Percentiles rank a stretch among this genome's conserved stretches.
Conservation (phyloP, 1,140 invertebrate genomes). For the Brachionus angularis region DNA sequence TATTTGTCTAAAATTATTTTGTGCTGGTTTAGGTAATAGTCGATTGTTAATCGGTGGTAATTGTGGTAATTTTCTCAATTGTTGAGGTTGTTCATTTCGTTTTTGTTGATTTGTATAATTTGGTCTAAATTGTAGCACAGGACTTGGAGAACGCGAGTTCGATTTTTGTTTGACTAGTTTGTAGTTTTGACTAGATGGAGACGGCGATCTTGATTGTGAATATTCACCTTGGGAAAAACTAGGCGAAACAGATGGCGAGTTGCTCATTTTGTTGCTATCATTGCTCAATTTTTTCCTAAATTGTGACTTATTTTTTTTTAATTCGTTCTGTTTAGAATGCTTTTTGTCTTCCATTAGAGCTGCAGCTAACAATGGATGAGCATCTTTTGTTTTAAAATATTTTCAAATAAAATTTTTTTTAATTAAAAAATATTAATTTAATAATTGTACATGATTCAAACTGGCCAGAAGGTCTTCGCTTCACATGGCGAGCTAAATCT, state of each 20-base stretch:
- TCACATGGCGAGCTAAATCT: slow-evolving; percentile 22
- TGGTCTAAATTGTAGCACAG: background rate
- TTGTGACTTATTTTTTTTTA: background rate
- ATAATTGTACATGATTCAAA: slow-evolving; percentile 12
- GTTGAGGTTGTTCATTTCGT: background rate
- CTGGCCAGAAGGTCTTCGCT: slow-evolving; percentile 27
- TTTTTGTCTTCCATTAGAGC: slow-evolving; percentile 40
- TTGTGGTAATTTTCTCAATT: background rate
- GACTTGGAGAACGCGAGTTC: slow-evolving; percentile 15
- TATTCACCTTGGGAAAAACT: slow-evolving; percentile 35
- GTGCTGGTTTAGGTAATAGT: background rate
- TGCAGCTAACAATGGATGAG: slow-evolving; percentile 26
- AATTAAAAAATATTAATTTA: background rate
- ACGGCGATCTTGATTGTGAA: background rate
- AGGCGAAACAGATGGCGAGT: slow-evolving; percentile 24
- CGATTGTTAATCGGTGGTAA: background rate
- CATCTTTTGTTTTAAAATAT: background rate
- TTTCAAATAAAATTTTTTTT: background rate
- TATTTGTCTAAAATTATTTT: slow-evolving; percentile 1
- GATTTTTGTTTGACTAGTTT: background rate
- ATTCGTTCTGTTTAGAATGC: background rate
- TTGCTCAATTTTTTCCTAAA: slow-evolving; percentile 7
- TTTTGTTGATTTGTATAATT: background rate
- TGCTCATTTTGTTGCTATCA: slow-evolving; percentile 14
- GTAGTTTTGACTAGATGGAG: background rate